Evolutionary conservation across 2,797 vertebrate species (phyloP), one percentile per base, ranked within the genome.

Genomic region (Sebastes minor): DNA sequence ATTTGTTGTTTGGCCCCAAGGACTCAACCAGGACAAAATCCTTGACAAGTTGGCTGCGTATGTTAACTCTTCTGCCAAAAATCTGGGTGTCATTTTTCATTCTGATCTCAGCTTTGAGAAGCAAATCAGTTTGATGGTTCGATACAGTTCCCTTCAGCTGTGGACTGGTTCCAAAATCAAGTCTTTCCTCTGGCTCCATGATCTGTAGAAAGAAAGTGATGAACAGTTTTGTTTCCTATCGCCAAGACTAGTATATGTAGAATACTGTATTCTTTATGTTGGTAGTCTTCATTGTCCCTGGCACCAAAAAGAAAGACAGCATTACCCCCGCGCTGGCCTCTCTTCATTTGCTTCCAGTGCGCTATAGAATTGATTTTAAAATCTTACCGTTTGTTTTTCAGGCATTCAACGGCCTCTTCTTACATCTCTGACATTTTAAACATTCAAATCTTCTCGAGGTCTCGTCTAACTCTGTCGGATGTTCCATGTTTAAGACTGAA

Each of bases 171-270:
- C 46, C 53, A 72, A 33, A 76, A 23, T 61, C 32, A n/a, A 56
- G 11, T 33, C 25, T 73, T 59, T 82, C 6, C 16, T 71, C 8
- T 27, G 2, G 4, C 12, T 2, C 18, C 5, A 0, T 3, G 27
- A 74, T 35, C 33, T 56, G 46, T 27, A 74, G 65, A 66, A 73
- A 71, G 65, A 66, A 73, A 60, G 60, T 23, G 42, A 20, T 71
- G 8, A 14, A 22, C 6, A 4, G 20, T 23, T 49, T 69, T 10
- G 16, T 8, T 11, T 62, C 22, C 63, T 14, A 46, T 13, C 2
- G 2, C 8, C 10, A n/a, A 55, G 5, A 59, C 30, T 30, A 3
- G 4, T 16, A 2, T 6, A 12, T 22, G 28, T 25, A 12, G n/a
- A 8, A 5, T 27, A 2, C 13, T 38, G 2, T 14, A 9, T 23